Conservation (phyloP, 1,140 invertebrate genomes). For the Nylanderia fulva region DNA sequence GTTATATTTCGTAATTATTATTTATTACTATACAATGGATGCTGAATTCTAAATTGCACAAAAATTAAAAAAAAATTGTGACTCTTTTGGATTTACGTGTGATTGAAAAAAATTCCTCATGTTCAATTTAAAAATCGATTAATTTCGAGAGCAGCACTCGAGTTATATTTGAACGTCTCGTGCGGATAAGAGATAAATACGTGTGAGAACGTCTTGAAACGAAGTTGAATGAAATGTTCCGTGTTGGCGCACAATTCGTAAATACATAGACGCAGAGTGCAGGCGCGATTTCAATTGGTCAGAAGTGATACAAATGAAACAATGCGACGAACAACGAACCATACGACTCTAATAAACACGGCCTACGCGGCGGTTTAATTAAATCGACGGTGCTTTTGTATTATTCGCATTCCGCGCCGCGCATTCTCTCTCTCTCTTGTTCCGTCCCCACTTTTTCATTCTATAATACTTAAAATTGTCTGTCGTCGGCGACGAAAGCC, state of each 20-base stretch:
- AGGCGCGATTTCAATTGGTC: slow-evolving; percentile 6
- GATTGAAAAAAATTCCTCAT: not conserved
- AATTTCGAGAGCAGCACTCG: slow-evolving; percentile 3
- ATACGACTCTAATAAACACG: not conserved
- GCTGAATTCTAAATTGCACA: not conserved
- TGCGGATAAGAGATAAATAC: not conserved
- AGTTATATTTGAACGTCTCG: slow-evolving; percentile 37
- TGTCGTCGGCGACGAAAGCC: slow-evolving; percentile 37
- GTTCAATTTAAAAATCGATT: slow-evolving; percentile 5
- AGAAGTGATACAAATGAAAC: slow-evolving; percentile 43
- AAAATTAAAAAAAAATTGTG: not conserved
- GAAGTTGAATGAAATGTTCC: not conserved
- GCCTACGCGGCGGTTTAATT: slow-evolving; percentile 42
- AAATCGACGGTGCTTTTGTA: slow-evolving; percentile 70
- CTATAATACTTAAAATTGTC: slow-evolving; percentile 71
- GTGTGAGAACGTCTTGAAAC: not conserved
- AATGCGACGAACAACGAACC: not conserved
- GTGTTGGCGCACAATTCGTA: slow-evolving; percentile 5
- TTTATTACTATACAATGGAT: too few relatives aligned
- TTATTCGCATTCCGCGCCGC: slow-evolving; percentile 67
- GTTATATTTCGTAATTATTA: too few relatives aligned
- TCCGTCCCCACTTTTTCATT: slow-evolving; percentile 63
- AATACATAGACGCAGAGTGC: slow-evolving; percentile 13
- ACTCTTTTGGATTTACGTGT: not conserved
- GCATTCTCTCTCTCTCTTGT: slow-evolving; percentile 34